phyloP scores from a whole-genome alignment of 92 coral and sea anemone genomes.

The Muricea muricata region DNA sequence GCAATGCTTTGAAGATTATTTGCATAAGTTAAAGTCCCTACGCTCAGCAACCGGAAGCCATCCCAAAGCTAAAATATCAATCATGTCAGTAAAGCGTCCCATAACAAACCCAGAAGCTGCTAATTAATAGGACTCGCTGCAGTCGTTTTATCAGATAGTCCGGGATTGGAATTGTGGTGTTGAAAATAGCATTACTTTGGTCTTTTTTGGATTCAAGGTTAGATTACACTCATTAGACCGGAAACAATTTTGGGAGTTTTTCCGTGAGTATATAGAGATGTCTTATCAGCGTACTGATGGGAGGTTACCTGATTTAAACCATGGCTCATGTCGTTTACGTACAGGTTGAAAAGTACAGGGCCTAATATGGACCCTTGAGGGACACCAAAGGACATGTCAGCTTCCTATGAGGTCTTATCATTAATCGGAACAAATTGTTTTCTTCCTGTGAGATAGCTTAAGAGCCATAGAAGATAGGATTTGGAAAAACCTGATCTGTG shows the following conservation, averaged over 20 bases:
- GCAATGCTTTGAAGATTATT: constrained; percentile 31
- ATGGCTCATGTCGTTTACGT: constrained; percentile 53
- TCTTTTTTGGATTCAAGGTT: constrained; percentile 31
- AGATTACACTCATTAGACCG: constrained; percentile 39
- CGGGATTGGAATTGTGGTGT: constrained; percentile 32
- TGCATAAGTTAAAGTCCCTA: not conserved
- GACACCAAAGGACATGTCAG: constrained; percentile 43
- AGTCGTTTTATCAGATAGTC: constrained; percentile 37
- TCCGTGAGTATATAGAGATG: constrained; percentile 11
- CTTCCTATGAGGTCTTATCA: constrained; percentile 40
- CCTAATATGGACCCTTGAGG: constrained; percentile 56
- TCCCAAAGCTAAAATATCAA: constrained; percentile 28
- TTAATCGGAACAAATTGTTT: constrained; percentile 53
- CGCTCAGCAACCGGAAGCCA: constrained; percentile 41
- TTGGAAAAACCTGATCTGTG: constrained; percentile 58
- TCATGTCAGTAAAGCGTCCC: constrained; percentile 9
- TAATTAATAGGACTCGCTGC: constrained; percentile 43
- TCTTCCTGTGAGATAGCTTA: constrained; percentile 40
- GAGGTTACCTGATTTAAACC: not conserved
- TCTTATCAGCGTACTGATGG: constrained; percentile 43
- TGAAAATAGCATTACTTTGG: constrained; percentile 32
- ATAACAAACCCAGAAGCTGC: constrained; percentile 53
- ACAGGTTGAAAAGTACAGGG: constrained; percentile 54
- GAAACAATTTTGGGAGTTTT: constrained; percentile 14
- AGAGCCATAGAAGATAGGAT: constrained; percentile 37